Evolutionary conservation across 2,888 invertebrate species (phyloP).

Genomic region (Agrochola lychnidis): DNA sequence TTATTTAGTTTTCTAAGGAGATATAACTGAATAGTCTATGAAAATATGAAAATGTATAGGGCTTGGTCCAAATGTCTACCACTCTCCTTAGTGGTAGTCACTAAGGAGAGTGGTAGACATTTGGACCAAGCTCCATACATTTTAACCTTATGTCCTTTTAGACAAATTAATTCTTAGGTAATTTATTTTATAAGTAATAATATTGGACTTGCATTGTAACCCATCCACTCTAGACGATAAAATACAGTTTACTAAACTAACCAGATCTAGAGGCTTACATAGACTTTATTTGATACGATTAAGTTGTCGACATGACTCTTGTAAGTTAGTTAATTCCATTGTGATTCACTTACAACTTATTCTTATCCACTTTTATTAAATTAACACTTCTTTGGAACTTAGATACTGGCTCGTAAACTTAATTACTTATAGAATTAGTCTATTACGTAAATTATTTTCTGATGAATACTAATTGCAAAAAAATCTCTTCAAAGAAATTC

Average conservation of each 20-base stretch:
- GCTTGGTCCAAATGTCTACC: too few relatives aligned
- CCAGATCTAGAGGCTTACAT: not conserved
- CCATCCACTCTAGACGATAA: slow-evolving; percentile 1
- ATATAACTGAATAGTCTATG: too few relatives aligned
- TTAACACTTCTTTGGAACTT: slow-evolving; percentile 66
- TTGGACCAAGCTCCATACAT: not conserved
- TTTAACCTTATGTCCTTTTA: not conserved
- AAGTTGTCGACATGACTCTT: slow-evolving; percentile 39
- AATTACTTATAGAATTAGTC: slow-evolving; percentile 32
- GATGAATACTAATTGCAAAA: slow-evolving; percentile 26
- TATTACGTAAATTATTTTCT: slow-evolving; percentile 45
- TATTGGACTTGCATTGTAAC: not conserved
- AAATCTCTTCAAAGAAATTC: not conserved
- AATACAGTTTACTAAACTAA: not conserved
- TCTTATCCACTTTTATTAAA: slow-evolving; percentile 60
- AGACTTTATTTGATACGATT: slow-evolving; percentile 29
- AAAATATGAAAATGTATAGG: too few relatives aligned
- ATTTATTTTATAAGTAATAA: not conserved
- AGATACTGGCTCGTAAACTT: slow-evolving; percentile 42
- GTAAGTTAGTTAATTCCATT: slow-evolving; percentile 48
- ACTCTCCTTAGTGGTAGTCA: too few relatives aligned
- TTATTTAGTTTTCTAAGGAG: not conserved
- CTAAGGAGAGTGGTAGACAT: not conserved
- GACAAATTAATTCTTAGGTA: not conserved
- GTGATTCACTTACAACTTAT: slow-evolving; percentile 60